Evolutionary conservation across 2,113 vertebrate species (phyloP), one percentile per base, ranked within the genome.

Genomic region (Erpornis zantholeuca): DNA sequence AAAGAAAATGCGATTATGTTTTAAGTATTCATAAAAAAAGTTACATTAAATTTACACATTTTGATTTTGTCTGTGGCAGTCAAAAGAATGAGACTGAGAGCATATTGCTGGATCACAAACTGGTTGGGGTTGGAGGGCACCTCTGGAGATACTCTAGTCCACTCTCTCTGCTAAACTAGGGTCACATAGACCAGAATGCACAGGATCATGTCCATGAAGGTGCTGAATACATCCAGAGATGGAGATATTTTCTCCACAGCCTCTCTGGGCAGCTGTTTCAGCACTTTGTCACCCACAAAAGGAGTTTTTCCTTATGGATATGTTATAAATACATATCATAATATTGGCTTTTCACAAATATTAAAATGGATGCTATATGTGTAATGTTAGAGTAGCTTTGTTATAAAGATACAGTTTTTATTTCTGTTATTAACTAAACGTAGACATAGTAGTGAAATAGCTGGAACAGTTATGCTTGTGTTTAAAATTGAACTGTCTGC

Each of bases 11-110:
- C 27, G 63, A 96, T 96, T 96, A 90, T 91, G 72, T 71, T 93
- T 96, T 97, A 97, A 97, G 96, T 91, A 96, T 96, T 96, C 95
- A 96, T 96, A 90, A 96, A 97, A 93, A 94, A 96, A 86, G 90
- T 96, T 95, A 57, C 72, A 77, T 96, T 82, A 90, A 93, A 93
- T 94, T 96, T 97, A 94, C 82, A 82, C 84, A 22, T 94, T 92
- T 97, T 95, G 90, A 92, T 95, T 97, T 96, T 94, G 95, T 82
- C 88, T 93, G 53, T 83, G 93, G 75, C 88, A 95, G 88, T 93
- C 76, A 50, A 31, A 95, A 94, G 83, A 60, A 92, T 79, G 22
- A 80, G 71, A 56, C 52, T 77, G 72, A 38, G 54, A 80, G 33
- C 18, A 20, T 3, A 5, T 13, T 49, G 63, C 56, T 56, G 71